These are phyloP conservation scores for Cichladusa arquata DNA, from an alignment of 2,113 vertebrate species.

Conservation along the genomic window DNA sequence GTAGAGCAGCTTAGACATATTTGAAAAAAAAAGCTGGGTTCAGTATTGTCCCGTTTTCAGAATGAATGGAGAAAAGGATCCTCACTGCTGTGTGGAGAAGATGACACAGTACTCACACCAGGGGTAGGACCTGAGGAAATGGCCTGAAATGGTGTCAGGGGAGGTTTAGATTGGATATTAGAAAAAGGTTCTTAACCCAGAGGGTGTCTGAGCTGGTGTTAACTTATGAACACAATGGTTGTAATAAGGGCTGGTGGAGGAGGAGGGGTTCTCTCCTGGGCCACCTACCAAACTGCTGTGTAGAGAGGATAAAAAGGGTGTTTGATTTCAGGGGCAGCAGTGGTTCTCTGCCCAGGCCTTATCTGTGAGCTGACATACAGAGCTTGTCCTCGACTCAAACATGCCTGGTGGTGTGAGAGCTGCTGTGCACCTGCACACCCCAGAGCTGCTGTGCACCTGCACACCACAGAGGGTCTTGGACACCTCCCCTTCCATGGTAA, in stretches of 20 bases:
- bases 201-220: not conserved
- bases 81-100: not conserved
- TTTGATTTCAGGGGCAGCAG: not conserved
- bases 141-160: not conserved
- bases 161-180: not conserved
- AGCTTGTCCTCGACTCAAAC: not conserved
- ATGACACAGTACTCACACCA: not conserved
- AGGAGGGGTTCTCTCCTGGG: not conserved
- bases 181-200: not conserved
- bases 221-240: rapidly evolving
- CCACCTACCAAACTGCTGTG: not conserved
- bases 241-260: not conserved
- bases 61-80: not conserved
- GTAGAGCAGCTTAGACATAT: not conserved
- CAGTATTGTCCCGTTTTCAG: not conserved
- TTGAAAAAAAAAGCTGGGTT: not conserved
- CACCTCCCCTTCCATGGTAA: not conserved
- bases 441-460: not conserved
- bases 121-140: not conserved
- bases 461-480: not conserved
- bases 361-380: not conserved
- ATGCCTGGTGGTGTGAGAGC: rapidly evolving
- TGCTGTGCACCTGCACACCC: not conserved
- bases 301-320: not conserved
- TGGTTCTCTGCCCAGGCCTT: not conserved